phyloP scores from a whole-genome alignment of 2,888 invertebrate species.

The Ichneumoninae sp. region DNA sequence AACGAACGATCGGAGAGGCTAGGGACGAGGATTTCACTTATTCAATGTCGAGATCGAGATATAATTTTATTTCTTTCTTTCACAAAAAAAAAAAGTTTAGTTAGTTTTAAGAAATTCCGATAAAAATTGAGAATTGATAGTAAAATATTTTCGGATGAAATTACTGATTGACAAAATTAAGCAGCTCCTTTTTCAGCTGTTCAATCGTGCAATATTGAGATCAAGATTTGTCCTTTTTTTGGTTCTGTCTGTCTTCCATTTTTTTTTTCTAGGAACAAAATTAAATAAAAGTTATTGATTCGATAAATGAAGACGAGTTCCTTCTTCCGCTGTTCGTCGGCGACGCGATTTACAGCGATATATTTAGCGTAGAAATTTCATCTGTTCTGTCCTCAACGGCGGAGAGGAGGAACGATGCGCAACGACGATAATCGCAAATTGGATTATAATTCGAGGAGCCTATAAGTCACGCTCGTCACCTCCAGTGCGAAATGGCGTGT shows the following conservation, averaged over 20 bases:
- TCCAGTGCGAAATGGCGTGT: conserved; percentile 71
- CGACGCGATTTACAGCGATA: conserved; percentile 37
- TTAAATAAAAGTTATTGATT: background rate
- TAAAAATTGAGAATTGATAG: background rate
- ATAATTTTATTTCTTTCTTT: background rate
- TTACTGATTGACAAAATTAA: background rate
- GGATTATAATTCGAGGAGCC: conserved; percentile 83
- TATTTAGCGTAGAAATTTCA: conserved; percentile 52
- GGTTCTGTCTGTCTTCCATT: too few species aligned
- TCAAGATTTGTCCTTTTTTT: background rate
- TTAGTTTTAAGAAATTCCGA: background rate
- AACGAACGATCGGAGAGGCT: background rate
- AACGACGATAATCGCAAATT: conserved; percentile 83
- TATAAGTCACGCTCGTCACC: conserved; percentile 83
- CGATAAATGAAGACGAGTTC: background rate
- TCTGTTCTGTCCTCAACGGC: conserved; percentile 39
- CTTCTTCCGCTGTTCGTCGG: conserved; percentile 5
- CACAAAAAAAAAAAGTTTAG: background rate
- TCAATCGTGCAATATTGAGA: background rate
- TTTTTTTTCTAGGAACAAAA: background rate
- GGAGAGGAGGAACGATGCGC: conserved; percentile 59
- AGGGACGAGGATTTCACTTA: background rate
- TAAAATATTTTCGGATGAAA: background rate
- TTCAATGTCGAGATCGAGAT: conserved; percentile 1
- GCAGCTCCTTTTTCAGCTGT: background rate